These are phyloP conservation scores for Micromussa lordhowensis DNA, from an alignment of 92 coral and sea anemone species.

Conservation along the genomic window DNA sequence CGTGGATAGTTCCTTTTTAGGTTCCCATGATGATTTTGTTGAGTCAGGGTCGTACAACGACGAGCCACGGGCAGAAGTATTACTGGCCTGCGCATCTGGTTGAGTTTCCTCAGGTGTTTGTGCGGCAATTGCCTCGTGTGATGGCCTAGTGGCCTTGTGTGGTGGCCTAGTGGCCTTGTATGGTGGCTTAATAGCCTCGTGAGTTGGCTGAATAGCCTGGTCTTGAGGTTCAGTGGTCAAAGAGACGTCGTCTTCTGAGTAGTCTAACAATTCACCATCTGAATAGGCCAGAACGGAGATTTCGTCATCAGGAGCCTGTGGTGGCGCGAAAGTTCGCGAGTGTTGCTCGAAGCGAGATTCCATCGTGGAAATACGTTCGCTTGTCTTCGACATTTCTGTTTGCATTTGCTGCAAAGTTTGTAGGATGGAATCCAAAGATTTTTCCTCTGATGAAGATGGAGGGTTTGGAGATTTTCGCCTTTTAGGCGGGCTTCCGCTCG, in stretches of 20 bases:
- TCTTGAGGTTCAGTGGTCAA: neutral
- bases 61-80: neutral
- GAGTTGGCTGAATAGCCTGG: constrained; percentile 29
- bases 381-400: constrained; percentile 15
- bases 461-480: neutral
- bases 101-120: constrained; percentile 3
- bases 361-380: neutral
- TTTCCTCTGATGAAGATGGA: neutral
- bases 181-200: constrained; percentile 25
- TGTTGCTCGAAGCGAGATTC: constrained; percentile 8
- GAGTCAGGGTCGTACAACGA: constrained; percentile 22
- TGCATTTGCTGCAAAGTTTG: constrained; percentile 9
- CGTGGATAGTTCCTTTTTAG: neutral
- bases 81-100: neutral
- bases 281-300: constrained; percentile 1
- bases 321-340: constrained; percentile 9
- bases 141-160: no score
- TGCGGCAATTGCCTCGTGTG: constrained; percentile 16
- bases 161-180: no score
- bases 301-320: neutral
- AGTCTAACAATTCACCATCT: neutral
- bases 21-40: neutral
- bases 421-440: neutral
- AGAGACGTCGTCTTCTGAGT: neutral
- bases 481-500: neutral